Percentiles rank a stretch among this genome's conserved stretches.
Conservation (phyloP, 1,140 invertebrate genomes). For the Wiebesia pumilae region DNA sequence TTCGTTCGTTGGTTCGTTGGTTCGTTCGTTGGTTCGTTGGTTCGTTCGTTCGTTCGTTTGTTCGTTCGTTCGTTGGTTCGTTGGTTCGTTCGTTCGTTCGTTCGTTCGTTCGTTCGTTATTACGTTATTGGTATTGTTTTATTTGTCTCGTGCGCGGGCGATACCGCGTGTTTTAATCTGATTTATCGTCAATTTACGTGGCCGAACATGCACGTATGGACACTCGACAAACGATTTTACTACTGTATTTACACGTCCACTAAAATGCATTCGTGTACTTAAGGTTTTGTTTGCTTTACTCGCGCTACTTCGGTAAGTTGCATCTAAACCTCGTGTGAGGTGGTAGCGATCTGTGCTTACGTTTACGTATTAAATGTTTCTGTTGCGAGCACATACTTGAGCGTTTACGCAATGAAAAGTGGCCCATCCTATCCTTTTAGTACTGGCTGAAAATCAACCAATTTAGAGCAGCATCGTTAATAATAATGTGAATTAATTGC, state of each 20-base stretch:
- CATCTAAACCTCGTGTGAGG: not conserved
- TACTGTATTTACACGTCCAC: slow-evolving; percentile 27
- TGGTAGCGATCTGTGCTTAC: not conserved
- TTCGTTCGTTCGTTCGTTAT: not conserved
- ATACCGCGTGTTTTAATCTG: not conserved
- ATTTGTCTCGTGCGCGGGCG: not conserved
- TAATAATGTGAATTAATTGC: too few relatives aligned
- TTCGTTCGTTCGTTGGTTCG: not conserved
- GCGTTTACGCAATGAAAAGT: not conserved
- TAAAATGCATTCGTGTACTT: slow-evolving; percentile 24
- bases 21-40: not conserved
- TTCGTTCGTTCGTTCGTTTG: not conserved
- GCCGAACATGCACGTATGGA: not conserved
- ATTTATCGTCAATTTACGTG: slow-evolving; percentile 3
- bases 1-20: not conserved
- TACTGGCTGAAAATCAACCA: too few relatives aligned
- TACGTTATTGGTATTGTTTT: too few relatives aligned
- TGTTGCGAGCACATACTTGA: not conserved
- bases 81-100: not conserved
- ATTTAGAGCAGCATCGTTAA: too few relatives aligned
- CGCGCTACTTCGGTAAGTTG: slow-evolving; percentile 22
- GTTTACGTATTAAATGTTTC: slow-evolving; percentile 5
- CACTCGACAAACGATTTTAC: slow-evolving; percentile 20
- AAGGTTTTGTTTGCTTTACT: slow-evolving; percentile 9
- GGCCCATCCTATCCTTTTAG: not conserved